Base-by-base conservation (phyloP, 2,888 invertebrate genomes). In the Xanthia icteritia region DNA sequence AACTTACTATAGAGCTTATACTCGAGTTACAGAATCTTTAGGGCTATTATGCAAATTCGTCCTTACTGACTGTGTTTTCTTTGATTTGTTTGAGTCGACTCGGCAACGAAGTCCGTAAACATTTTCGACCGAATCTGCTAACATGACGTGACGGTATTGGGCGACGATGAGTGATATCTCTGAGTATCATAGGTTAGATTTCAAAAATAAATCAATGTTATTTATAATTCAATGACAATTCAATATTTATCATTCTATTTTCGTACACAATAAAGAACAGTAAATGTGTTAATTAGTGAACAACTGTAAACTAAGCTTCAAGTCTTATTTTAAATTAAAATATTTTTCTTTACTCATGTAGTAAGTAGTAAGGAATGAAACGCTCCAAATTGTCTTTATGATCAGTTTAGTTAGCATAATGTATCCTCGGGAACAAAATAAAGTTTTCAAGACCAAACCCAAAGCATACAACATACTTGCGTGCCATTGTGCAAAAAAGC, bases 401-500 rank as follows among this genome's bases (percentile, higher is more conserved):
- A 39, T 61, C 36, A 65, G 64, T 65, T 36, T n/a, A 17, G n/a
- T 56, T 54, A 17, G 68, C 56, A n/a, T 67, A 72, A 39, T 79
- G 51, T 68, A 79, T 58, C 60, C 45, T 42, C 64, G 69, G 76
- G 77, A 86, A 76, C 84, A 84, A 86, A 84, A 76, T 71, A 76
- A 77, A 63, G 75, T 63, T 79, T 81, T 60, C 27, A 70, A 36
- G 23, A 64, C 36, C n/a, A 36, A 63, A 54, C 31, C 17, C 45
- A 61, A 51, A 61, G 60, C 36, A 48, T 58, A 6, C n/a, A n/a
- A 63, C 11, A 13, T n/a, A 17, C 45, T 36, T n/a, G 17, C 45
- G n/a, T 70, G 27, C 58, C 20, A 13, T 58, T 58, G 68, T 20
- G 13, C 17, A 73, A 73, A 72, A 23, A 54, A n/a, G 23, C n/a